Base-by-base conservation (phyloP, 2,797 vertebrate genomes). In the Scomberomorus guttatus region DNA sequence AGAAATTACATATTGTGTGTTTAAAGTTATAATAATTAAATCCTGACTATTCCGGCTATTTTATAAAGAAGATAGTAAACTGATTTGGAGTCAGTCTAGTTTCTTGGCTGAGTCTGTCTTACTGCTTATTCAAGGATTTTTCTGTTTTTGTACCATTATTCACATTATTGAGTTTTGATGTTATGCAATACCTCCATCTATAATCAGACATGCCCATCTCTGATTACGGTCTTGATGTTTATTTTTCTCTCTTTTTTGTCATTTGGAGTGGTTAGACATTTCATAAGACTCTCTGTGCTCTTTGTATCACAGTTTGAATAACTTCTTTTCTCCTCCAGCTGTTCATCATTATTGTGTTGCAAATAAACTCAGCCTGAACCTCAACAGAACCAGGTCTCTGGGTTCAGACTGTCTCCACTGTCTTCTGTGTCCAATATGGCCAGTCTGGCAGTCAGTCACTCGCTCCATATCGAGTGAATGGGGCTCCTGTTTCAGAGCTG, bases 401-500 rank as follows among this genome's bases (percentile, higher is more conserved):
- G 18, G 22, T 22, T 44, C 48, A 60, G 29, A 42, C 27, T 7
- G 29, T 54, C 25, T 15, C 18, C 8, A 8, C 65, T 71, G 57
- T 51, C 60, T 17, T 75, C n/a, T 73, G 20, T 17, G 34, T 70
- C 37, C 39, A 27, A 4, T 48, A 32, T 18, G 61, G 25, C 68
- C 3, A 2, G 0, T 24, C 55, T 71, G 79, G 64, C 70, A 70
- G 67, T 73, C 44, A 51, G 52, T 79, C 37, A 48, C 58, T 72
- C 55, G 5, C 46, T 48, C 66, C 29, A 9, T 32, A 51, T 29
- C 44, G 65, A 51, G 34, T 83, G 70, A 87, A 88, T 75, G 67
- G 22, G 63, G 58, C 71, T 85, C 79, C 83, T 90, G 86, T 89
- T 86, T 82, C 75, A 50, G 67, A 24, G 54, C 80, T 83, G 64